A percentile compares a stretch with the other conserved stretches of the same genome.
Conservation (phyloP, 2,113 vertebrate genomes). For the Poeciliopsis turrubarensis region DNA sequence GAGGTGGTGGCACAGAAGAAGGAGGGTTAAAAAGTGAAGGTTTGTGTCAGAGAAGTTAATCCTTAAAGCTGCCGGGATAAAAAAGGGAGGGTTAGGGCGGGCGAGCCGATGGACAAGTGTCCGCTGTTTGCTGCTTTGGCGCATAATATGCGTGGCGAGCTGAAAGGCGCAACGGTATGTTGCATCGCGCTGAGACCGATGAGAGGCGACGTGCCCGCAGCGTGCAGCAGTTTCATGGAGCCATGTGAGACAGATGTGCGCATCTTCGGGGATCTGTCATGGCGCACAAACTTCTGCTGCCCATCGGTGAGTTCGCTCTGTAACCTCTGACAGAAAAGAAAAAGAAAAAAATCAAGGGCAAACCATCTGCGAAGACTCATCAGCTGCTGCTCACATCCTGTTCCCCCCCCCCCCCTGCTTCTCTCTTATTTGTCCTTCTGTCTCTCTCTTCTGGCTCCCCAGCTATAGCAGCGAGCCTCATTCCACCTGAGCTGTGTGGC, state of each 20-base stretch:
- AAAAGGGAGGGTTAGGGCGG: background rate
- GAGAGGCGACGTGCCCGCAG: background rate
- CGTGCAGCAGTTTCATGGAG: slow-evolving; percentile 34
- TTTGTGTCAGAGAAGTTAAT: slow-evolving; percentile 58
- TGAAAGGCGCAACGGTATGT: slow-evolving; percentile 15
- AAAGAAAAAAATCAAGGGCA: background rate
- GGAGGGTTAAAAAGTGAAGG: slow-evolving; percentile 44
- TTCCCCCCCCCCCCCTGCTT: background rate
- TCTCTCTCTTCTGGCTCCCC: slow-evolving; percentile 51
- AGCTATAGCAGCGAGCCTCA: slow-evolving; percentile 90
- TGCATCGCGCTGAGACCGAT: background rate
- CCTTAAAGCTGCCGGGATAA: slow-evolving; percentile 49
- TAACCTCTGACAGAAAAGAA: background rate
- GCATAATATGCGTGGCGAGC: background rate
- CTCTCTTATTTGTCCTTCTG: background rate
- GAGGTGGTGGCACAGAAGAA: slow-evolving; percentile 59
- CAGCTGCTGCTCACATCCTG: background rate
- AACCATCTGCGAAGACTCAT: background rate
- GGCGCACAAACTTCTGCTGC: slow-evolving; percentile 68
- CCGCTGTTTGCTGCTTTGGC: slow-evolving; percentile 17
- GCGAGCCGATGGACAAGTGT: slow-evolving; percentile 1
- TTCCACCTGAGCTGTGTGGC: slow-evolving; percentile 86
- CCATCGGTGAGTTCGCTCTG: slow-evolving; percentile 59
- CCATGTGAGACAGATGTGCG: slow-evolving; percentile 5
- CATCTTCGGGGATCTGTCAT: slow-evolving; percentile 60